These are phyloP conservation scores for Spodoptera littoralis DNA, from an alignment of 2,888 invertebrate species.

Conservation along the genomic window DNA sequence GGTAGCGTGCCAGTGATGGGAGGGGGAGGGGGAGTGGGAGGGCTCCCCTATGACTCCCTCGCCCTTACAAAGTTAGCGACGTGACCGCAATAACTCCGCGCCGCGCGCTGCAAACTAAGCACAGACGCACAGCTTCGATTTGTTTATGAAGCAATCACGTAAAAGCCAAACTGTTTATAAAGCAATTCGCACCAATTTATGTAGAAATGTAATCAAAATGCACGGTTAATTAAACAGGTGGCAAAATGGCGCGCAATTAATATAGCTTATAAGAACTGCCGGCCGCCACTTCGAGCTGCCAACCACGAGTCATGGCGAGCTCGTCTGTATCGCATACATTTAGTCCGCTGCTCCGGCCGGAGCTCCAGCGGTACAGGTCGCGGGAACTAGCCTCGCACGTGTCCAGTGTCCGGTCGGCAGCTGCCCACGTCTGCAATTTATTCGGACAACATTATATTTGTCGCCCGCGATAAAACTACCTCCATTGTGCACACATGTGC, in stretches of 20 bases:
- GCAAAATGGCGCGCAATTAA: constrained; percentile 27
- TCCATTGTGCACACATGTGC: too few relatives aligned
- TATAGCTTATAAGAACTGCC: neutral
- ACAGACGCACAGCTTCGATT: constrained; percentile 40
- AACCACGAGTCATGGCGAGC: too few relatives aligned
- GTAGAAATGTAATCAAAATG: constrained; percentile 31
- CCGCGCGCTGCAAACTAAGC: constrained; percentile 25
- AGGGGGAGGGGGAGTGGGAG: neutral
- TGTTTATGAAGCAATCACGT: constrained; percentile 46
- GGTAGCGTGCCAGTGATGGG: neutral
- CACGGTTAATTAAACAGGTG: constrained; percentile 28
- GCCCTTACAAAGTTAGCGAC: constrained; percentile 61
- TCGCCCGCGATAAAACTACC: too few relatives aligned
- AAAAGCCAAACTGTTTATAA: constrained; percentile 31
- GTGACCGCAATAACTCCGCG: constrained; percentile 66
- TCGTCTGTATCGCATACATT: too few relatives aligned
- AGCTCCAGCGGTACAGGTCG: too few relatives aligned
- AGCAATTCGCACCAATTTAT: constrained; percentile 30
- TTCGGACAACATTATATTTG: too few relatives aligned
- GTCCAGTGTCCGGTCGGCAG: too few relatives aligned
- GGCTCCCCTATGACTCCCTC: constrained; percentile 20
- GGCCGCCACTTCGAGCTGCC: too few relatives aligned
- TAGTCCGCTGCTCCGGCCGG: too few relatives aligned
- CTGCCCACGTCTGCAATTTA: too few relatives aligned
- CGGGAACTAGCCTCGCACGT: too few relatives aligned